phyloP scores from a whole-genome alignment of 2,888 invertebrate genomes.

The Dynastes tityus region DNA sequence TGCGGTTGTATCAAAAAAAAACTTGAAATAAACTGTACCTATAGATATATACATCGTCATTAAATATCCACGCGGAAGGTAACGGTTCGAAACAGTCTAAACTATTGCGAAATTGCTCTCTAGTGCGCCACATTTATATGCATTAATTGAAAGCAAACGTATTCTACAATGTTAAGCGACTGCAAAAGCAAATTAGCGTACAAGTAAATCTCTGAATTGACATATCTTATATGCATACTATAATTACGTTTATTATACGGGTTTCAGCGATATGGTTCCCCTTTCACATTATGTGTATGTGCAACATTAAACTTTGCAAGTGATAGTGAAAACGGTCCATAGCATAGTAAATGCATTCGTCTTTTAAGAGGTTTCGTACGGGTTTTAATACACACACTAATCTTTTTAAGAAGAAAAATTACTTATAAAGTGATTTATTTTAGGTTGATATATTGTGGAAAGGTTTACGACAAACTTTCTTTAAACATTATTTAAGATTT shows the following conservation, averaged over 20 bases:
- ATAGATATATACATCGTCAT: no score
- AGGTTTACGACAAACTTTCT: neutral
- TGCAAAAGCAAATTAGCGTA: neutral
- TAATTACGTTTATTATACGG: neutral
- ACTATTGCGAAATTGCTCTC: neutral
- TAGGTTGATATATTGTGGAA: neutral
- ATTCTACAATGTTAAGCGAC: neutral
- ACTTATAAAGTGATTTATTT: neutral
- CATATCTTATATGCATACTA: neutral
- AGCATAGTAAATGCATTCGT: neutral
- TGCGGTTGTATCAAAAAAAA: neutral
- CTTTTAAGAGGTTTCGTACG: neutral
- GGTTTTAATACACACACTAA: neutral
- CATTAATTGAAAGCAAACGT: neutral
- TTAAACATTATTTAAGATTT: neutral
- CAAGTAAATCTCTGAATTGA: neutral
- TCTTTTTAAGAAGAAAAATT: neutral
- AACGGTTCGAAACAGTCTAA: neutral
- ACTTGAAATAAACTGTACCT: neutral
- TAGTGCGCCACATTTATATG: neutral
- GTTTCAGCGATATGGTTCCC: neutral
- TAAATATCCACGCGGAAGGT: neutral
- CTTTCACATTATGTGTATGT: neutral
- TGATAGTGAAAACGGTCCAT: neutral
- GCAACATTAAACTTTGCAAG: neutral